phyloP scores from a whole-genome alignment of 2,888 invertebrate species.

The Nomada ferruginata region DNA sequence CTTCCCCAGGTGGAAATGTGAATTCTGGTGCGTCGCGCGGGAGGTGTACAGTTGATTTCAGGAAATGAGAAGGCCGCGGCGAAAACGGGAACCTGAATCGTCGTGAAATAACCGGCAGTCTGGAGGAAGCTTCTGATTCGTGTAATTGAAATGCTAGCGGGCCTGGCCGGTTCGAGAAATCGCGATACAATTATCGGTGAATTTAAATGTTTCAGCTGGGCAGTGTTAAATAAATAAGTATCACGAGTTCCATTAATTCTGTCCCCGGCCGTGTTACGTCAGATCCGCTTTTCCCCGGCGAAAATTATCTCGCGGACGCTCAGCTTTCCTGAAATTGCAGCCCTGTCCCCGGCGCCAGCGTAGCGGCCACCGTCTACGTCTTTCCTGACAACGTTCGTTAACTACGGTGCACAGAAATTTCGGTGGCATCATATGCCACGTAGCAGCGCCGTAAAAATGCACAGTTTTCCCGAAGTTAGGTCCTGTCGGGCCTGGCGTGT shows the following conservation, averaged over 20 bases:
- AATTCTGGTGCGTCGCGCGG: constrained; percentile 4
- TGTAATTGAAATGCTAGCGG: not conserved
- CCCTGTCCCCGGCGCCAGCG: constrained; percentile 31
- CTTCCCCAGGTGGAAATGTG: not conserved
- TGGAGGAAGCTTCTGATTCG: not conserved
- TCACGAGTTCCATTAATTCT: constrained; percentile 3
- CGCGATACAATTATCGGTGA: not conserved
- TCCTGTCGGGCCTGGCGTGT: constrained; percentile 14
- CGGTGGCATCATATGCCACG: constrained; percentile 37
- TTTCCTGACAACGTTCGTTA: constrained; percentile 45
- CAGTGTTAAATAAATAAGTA: not conserved
- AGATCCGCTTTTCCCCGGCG: not conserved
- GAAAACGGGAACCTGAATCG: not conserved
- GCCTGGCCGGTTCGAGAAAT: too few species aligned
- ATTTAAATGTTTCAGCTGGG: not conserved
- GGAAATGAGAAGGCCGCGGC: constrained; percentile 9
- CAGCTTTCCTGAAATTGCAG: constrained; percentile 30
- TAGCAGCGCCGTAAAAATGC: constrained; percentile 31
- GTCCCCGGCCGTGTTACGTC: not conserved
- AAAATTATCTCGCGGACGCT: constrained; percentile 37
- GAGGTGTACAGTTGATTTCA: not conserved
- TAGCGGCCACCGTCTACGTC: constrained; percentile 19
- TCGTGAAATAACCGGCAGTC: not conserved
- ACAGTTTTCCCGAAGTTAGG: constrained; percentile 33
- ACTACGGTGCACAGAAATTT: constrained; percentile 27